A percentile compares a stretch with the other conserved stretches of the same genome.
These are phyloP conservation scores for Percopsis omiscomaycus DNA, from an alignment of 2,797 vertebrate species.

Conservation along the genomic window DNA sequence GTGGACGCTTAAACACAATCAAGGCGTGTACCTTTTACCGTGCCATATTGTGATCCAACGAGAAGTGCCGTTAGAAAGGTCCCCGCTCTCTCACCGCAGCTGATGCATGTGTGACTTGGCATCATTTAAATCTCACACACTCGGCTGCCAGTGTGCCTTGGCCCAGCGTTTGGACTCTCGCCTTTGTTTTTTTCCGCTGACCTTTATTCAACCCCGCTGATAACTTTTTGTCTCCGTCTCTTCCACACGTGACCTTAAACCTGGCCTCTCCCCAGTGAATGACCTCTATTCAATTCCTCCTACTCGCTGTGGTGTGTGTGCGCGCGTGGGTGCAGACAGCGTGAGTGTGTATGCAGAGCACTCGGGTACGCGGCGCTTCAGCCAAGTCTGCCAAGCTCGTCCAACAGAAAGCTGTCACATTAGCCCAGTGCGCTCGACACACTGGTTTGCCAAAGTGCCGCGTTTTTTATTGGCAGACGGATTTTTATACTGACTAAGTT, in stretches of 20 bases:
- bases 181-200: constrained; percentile 39
- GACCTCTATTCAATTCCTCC: constrained; percentile 44
- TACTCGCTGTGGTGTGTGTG: constrained; percentile 14
- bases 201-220: constrained; percentile 49
- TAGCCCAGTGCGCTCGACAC: constrained; percentile 63
- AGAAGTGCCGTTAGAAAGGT: constrained; percentile 4
- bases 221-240: constrained; percentile 44
- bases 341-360: constrained; percentile 41
- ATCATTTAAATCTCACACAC: constrained; percentile 16
- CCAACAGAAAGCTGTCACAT: constrained; percentile 73
- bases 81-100: not conserved
- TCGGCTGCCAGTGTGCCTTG: constrained; percentile 20
- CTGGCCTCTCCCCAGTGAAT: constrained; percentile 32
- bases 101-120: constrained; percentile 15
- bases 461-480: constrained; percentile 68
- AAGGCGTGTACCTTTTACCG: constrained; percentile 9
- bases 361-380: constrained; percentile 67
- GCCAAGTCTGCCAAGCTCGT: constrained; percentile 62
- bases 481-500: constrained; percentile 16
- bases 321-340: not conserved
- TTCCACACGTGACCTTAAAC: constrained; percentile 46
- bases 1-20: too few species aligned
- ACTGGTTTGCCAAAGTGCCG: constrained; percentile 63
- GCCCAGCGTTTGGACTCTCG: constrained; percentile 19
- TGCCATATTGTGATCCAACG: constrained; percentile 17